Evolutionary conservation across 2,888 invertebrate species (phyloP).

Genomic region (Lasioglossum lativentre): DNA sequence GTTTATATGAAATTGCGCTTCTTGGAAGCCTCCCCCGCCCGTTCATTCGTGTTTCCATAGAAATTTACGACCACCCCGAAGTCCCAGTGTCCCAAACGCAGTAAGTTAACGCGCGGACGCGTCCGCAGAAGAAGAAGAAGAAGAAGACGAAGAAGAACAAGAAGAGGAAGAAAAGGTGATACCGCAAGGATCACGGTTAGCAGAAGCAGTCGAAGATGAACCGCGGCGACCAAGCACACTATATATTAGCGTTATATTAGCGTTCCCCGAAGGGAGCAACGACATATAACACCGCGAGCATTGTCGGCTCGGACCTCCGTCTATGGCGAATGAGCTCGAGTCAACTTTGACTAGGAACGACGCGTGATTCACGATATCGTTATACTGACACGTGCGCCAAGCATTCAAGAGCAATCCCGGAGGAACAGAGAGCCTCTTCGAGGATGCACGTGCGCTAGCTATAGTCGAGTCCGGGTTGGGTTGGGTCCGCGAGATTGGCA

Average conservation of each 20-base stretch:
- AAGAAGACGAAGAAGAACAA: constrained; percentile 18
- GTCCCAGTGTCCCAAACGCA: constrained; percentile 53
- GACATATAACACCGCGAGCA: constrained; percentile 53
- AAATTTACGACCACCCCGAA: constrained; percentile 75
- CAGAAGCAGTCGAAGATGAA: constrained; percentile 21
- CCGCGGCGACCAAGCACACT: constrained; percentile 10
- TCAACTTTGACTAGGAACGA: constrained; percentile 54
- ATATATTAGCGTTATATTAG: constrained; percentile 62
- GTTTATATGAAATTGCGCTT: constrained; percentile 79
- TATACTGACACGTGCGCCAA: constrained; percentile 44
- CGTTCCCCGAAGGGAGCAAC: constrained; percentile 67
- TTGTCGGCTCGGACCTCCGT: constrained; percentile 51
- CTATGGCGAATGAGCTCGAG: constrained; percentile 58
- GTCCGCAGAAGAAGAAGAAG: constrained; percentile 12
- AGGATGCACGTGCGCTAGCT: constrained; percentile 28
- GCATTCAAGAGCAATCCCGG: constrained; percentile 31
- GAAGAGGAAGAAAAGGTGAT: not conserved
- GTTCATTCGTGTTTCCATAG: constrained; percentile 64
- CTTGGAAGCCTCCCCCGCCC: constrained; percentile 72
- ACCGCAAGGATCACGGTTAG: constrained; percentile 28
- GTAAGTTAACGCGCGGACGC: constrained; percentile 20
- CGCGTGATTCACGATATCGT: constrained; percentile 68
- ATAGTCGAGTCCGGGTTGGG: not conserved
- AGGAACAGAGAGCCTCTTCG: constrained; percentile 28
- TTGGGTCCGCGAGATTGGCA: not conserved